Conservation (phyloP, 2,797 vertebrate species). For the Syngnathus acus region DNA sequence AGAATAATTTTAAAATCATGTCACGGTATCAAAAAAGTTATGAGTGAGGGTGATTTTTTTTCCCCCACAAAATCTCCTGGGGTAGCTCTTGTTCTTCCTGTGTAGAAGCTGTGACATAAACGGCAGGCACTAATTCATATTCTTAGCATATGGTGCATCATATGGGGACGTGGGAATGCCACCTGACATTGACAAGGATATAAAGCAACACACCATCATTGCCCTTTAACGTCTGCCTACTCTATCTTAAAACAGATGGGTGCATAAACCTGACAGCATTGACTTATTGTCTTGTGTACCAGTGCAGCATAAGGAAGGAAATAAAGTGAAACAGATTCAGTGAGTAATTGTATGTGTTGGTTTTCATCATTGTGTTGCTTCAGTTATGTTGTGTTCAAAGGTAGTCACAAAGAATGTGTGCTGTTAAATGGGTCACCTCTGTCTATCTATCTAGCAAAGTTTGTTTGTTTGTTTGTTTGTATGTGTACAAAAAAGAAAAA, state of each 20-base stretch:
- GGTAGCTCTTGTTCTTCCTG: neutral
- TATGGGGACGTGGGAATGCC: slow-evolving; percentile 41
- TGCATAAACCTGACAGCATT: slow-evolving; percentile 29
- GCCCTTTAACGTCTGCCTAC: slow-evolving; percentile 24
- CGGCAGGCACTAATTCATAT: slow-evolving; percentile 30
- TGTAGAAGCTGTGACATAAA: slow-evolving; percentile 7
- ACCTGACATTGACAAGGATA: slow-evolving; percentile 39
- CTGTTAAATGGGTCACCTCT: neutral
- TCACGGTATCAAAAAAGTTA: neutral
- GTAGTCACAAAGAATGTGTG: neutral
- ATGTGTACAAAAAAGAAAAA: neutral
- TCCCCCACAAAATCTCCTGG: neutral
- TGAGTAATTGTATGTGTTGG: neutral
- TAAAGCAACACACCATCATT: slow-evolving; percentile 26
- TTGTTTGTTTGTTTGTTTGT: neutral
- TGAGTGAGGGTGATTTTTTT: neutral
- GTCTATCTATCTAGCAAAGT: neutral
- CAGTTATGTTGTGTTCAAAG: neutral
- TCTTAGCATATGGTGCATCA: slow-evolving; percentile 51
- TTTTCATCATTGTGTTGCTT: neutral
- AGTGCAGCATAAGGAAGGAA: slow-evolving; percentile 33
- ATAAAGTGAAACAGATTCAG: neutral
- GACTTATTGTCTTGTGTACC: slow-evolving; percentile 36
- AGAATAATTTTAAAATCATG: neutral
- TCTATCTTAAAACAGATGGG: slow-evolving; percentile 50